Base-by-base conservation (phyloP, 2,888 invertebrate genomes). In the Phytoseiulus persimilis region DNA sequence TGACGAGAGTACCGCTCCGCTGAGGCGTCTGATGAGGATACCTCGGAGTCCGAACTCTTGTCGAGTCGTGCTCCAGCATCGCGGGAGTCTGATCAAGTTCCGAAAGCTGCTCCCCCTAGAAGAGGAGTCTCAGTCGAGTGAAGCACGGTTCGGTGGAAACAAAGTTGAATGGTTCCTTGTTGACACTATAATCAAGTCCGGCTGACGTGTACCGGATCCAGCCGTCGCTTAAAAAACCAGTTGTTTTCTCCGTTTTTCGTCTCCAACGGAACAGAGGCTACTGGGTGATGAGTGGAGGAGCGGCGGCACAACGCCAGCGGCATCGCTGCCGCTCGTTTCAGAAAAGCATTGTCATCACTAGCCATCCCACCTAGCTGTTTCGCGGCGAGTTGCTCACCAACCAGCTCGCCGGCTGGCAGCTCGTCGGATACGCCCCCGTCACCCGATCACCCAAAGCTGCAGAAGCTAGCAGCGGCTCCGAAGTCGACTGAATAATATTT, bases 381-480 rank as follows among this genome's bases (percentile, higher is more conserved):
- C 11, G 18, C 28, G 65, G 11, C 28, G 65, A 65, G 11, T 18
- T 6, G 18, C 65, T 18, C 1, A 65, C 39, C 39, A 9, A 39
- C 39, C 39, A 9, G 9, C 39, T 9, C 5, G 39, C 39, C 39
- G 39, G 65, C 65, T 65, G 65, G 65, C 65, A 65, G 18, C 65
- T 65, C 65, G 65, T 65, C 65, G 18, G 28, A 65, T 65, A 65
- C 65, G 65, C 65, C 65, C 65, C 65, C 65, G 65, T 65, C 65
- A 65, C 65, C 65, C 65, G 65, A 65, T 65, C 65, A 65, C 65
- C 65, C 65, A 65, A 65, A 65, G 65, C 65, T 65, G 65, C 65
- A 65, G 65, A 65, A 65, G 65, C 65, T 9, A 28, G 18, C 65
- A 18, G 18, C 65, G 14, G 65, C 65, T 65, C 65, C 5, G 18